Conservation (phyloP, 2,888 invertebrate species). For the Miltochrista miniata region DNA sequence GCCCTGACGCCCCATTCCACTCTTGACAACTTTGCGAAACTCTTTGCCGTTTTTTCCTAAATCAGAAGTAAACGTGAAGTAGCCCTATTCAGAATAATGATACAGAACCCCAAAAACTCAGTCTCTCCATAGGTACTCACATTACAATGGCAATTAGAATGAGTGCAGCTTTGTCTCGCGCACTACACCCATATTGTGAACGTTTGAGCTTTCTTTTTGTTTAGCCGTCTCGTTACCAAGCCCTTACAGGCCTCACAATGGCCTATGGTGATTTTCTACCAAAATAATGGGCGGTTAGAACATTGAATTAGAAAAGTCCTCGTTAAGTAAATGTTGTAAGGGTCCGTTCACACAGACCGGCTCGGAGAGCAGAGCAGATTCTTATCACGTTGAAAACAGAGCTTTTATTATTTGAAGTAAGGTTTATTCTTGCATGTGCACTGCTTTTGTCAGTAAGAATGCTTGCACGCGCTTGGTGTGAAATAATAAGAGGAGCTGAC, state of each 20-base stretch:
- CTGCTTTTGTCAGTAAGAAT: too few species aligned
- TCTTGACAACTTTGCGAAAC: too few species aligned
- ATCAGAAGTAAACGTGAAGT: too few species aligned
- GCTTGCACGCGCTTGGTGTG: too few species aligned
- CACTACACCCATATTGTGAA: conserved; percentile 20
- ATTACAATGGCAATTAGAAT: conserved; percentile 53
- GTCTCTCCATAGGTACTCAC: conserved; percentile 21
- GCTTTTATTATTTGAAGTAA: too few species aligned
- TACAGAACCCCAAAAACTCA: conserved; percentile 16
- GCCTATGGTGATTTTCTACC: conserved; percentile 21
- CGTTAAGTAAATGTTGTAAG: conserved; percentile 8
- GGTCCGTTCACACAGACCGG: too few species aligned
- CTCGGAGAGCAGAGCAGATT: too few species aligned
- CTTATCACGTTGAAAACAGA: too few species aligned
- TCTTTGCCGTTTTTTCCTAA: too few species aligned
- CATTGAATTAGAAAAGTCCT: conserved; percentile 7
- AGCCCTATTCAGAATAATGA: not conserved
- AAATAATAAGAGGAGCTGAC: too few species aligned
- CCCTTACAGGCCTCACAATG: conserved; percentile 30
- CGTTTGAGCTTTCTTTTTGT: conserved; percentile 20
- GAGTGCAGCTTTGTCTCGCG: conserved; percentile 53
- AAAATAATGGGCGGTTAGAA: conserved; percentile 15
- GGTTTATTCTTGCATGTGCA: too few species aligned
- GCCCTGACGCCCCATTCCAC: too few species aligned
- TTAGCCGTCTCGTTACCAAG: conserved; percentile 30